Percentiles rank a stretch among this genome's conserved stretches.
Conservation (phyloP, 2,888 invertebrate genomes). For the Eristalis pertinax region DNA sequence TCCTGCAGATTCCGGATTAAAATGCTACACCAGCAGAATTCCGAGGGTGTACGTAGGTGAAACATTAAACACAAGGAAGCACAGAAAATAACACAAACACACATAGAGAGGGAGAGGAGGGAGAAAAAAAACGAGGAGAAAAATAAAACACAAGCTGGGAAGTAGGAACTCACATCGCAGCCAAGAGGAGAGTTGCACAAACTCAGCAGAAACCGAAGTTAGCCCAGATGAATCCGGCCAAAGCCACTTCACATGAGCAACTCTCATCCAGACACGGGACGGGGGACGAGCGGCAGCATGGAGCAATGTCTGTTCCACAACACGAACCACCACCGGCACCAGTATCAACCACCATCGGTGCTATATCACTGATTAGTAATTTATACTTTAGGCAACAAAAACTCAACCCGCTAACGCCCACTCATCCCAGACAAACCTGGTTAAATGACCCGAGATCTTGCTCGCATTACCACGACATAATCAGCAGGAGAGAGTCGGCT, state of each 20-base stretch:
- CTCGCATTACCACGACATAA: constrained; percentile 47
- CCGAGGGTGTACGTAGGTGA: constrained; percentile 42
- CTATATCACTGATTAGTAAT: constrained; percentile 67
- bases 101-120: background rate
- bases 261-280: constrained; percentile 6
- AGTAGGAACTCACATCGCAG: background rate
- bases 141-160: background rate
- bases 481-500: constrained; percentile 22
- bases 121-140: background rate
- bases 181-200: constrained; percentile 58
- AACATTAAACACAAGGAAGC: constrained; percentile 54
- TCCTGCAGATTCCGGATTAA: constrained; percentile 53
- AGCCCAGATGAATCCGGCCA: constrained; percentile 45
- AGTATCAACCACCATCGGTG: constrained; percentile 30
- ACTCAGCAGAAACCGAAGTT: constrained; percentile 65
- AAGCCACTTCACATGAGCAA: constrained; percentile 56
- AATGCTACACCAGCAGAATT: constrained; percentile 62
- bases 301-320: background rate
- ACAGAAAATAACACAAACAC: constrained; percentile 40
- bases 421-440: constrained; percentile 39
- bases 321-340: background rate
- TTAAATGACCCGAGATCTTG: constrained; percentile 55
- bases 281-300: too few relatives aligned
- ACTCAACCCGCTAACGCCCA: constrained; percentile 6
- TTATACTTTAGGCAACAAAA: constrained; percentile 58